Evolutionary conservation across 2,888 invertebrate species (phyloP), one percentile per base, ranked within the genome.

Genomic region (Ochropacha duplaris): DNA sequence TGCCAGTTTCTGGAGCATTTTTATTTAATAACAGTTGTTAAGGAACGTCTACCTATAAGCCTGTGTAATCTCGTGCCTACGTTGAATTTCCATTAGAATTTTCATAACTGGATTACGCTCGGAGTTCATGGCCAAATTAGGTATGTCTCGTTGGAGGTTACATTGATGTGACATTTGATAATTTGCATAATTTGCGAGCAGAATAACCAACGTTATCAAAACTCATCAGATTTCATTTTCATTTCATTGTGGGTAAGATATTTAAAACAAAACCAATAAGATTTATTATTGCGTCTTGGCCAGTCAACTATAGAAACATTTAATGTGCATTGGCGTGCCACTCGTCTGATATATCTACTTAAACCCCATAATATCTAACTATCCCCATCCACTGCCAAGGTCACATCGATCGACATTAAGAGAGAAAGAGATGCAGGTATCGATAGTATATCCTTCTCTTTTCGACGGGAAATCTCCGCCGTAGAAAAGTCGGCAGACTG

Each of bases 341-440:
- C 44, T 44, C 44, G 16, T n/a, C n/a, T 44, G n/a, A 44, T 44
- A 44, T 19, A 44, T 44, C 44, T 44, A 26, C 28, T 28, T 28
- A 57, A 19, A 22, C 39, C 44, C 14, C 16, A 58, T 57, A 22
- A 57, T 62, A 69, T 76, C 66, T 64, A 72, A 73, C 69, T 70
- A 54, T 69, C 62, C 65, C 66, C 66, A 71, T 69, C 81, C 85
- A 88, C 76, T 87, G 89, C 83, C 90, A 90, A 90, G 90, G 90
- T 90, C 89, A 81, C 77, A 90, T 88, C 89, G 90, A 90, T 85
- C 86, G 77, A 65, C 64, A 62, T 56, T 60, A 55, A 63, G 75
- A 55, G 68, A 34, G 77, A 83, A 51, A 59, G 77, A 67, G 84
- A 81, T 60, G 64, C 54, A 56, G 57, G 55, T 76, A 79, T 69